Percentiles rank a stretch among this genome's conserved stretches.
Evolutionary conservation across 92 coral and sea anemone genomes (phyloP).

Genomic region (Porites divaricata): DNA sequence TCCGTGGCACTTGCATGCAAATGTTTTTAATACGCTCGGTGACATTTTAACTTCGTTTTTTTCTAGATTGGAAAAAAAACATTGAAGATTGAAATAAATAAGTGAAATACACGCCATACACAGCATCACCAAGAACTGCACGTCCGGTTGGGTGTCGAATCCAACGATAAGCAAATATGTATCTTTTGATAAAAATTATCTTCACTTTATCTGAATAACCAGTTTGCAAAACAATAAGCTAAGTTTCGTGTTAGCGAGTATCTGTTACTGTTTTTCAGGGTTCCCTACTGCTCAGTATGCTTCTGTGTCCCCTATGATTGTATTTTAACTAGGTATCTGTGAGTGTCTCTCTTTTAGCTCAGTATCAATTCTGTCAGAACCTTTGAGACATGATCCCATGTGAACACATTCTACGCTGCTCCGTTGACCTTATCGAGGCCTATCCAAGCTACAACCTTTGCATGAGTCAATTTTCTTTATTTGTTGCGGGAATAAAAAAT

Average conservation of each 20-base stretch:
- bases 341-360: background rate
- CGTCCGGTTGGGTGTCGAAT: background rate
- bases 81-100: no score
- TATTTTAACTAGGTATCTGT: background rate
- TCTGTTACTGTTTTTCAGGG: background rate
- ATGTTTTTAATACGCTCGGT: no score
- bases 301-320: background rate
- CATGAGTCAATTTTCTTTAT: no score
- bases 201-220: slow-evolving; percentile 1
- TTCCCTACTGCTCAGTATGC: background rate
- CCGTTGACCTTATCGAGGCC: no score
- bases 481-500: no score
- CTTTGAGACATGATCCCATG: no score
- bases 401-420: no score
- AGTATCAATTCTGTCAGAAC: no score
- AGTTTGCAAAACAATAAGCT: background rate
- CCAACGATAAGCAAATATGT: slow-evolving; percentile 1
- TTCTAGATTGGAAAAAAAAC: no score
- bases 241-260: background rate
- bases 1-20: no score
- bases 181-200: slow-evolving; percentile 13
- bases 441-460: no score
- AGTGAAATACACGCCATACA: background rate
- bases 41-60: no score
- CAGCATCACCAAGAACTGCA: background rate